A percentile compares a stretch with the other conserved stretches of the same genome.
Evolutionary conservation across 1,140 invertebrate genomes (phyloP).

Genomic region (Monomorium pharaonis): DNA sequence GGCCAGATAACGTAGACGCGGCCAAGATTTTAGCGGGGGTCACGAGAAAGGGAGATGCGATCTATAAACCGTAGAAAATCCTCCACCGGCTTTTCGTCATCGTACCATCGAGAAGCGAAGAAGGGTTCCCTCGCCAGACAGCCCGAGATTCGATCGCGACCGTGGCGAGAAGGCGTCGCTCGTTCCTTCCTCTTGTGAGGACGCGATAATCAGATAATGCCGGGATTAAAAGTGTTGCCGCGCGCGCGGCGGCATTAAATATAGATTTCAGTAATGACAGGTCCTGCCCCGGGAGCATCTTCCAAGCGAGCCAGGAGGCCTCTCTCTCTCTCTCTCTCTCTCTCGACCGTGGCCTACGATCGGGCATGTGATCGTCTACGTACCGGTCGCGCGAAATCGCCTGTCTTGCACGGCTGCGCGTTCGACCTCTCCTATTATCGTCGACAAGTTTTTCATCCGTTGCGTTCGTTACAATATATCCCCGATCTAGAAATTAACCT

Average conservation of each 20-base stretch:
- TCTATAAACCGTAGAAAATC: conserved; percentile 59
- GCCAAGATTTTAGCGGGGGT: conserved; percentile 59
- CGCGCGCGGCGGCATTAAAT: conserved; percentile 70
- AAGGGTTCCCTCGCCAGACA: conserved; percentile 25
- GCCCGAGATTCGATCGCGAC: conserved; percentile 55
- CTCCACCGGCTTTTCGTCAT: conserved; percentile 54
- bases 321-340: not conserved
- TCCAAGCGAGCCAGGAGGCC: conserved; percentile 25
- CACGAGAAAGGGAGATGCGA: conserved; percentile 57
- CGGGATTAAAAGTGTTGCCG: conserved; percentile 71
- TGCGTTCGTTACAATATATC: not conserved
- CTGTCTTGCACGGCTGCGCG: not conserved
- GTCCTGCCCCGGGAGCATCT: conserved; percentile 57
- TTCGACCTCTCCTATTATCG: not conserved
- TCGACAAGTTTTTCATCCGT: not conserved
- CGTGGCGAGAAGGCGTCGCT: conserved; percentile 45
- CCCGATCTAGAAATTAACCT: not conserved
- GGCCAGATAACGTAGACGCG: conserved; percentile 48
- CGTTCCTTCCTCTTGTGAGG: conserved; percentile 28
- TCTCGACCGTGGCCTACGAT: not conserved
- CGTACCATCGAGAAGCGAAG: conserved; percentile 21
- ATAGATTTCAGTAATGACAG: conserved; percentile 80
- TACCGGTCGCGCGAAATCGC: conserved; percentile 2
- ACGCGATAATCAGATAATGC: conserved; percentile 78
- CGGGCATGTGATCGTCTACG: not conserved